phyloP scores from a whole-genome alignment of 2,113 vertebrate species.

The Pan paniscus region DNA sequence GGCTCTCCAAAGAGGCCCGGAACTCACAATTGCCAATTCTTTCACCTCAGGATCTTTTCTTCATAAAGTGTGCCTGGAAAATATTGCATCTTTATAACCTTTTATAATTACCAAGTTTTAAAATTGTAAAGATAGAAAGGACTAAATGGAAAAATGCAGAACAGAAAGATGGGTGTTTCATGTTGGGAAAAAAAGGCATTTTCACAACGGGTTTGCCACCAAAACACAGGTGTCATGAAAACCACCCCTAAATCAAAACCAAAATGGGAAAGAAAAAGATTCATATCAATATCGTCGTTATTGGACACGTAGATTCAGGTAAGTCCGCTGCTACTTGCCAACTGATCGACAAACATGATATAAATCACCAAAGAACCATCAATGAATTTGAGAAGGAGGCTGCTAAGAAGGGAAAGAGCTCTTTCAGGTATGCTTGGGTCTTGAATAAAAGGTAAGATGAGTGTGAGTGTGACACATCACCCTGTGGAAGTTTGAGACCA shows the following conservation, averaged over 20 bases:
- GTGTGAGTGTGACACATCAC: not conserved
- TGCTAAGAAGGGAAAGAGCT: not conserved
- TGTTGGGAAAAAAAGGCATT: not conserved
- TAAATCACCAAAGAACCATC: not conserved
- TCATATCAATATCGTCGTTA: too few relatives aligned
- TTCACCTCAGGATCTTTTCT: not conserved
- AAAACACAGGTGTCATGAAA: too few relatives aligned
- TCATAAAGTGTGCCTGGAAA: not conserved
- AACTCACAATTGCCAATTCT: not conserved
- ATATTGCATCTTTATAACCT: not conserved
- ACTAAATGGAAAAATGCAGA: not conserved
- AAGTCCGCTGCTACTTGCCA: not conserved
- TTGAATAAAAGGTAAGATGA: not conserved
- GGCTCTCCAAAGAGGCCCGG: rapidly evolving
- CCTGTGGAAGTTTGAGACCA: not conserved
- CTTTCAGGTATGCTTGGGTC: not conserved
- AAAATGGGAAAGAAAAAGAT: too few relatives aligned
- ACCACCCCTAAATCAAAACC: too few relatives aligned
- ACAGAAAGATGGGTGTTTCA: not conserved
- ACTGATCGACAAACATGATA: not conserved
- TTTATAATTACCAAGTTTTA: not conserved
- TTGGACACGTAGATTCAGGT: not conserved
- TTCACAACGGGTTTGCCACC: not conserved
- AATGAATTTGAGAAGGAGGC: not conserved
- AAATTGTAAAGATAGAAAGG: not conserved